Evolutionary conservation across 2,113 vertebrate species (phyloP), one percentile per base, ranked within the genome.

Genomic region (Pseudois nayaur): DNA sequence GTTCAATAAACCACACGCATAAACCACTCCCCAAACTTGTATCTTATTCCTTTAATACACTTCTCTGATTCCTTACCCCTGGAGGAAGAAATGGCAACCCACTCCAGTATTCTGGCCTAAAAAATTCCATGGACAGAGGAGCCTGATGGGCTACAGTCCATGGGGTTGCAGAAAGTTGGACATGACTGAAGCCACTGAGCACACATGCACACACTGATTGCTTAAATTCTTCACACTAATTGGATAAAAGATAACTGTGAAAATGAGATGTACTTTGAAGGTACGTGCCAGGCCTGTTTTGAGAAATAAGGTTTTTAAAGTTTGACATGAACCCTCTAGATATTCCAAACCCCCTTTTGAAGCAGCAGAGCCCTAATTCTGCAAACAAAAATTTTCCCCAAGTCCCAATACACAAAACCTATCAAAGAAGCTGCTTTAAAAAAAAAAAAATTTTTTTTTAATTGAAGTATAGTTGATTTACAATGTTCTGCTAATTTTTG

Each of bases 251-350:
- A 14, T 59, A 31, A 33, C 45, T 89, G 5, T 0, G 94, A 50
- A 97, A 96, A 50, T 67, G 95, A 82, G 96, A 97, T 89, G 12
- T 8, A 93, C 57, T 40, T 67, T n/a, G 25, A 5, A 57, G 21
- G 29, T 62, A 93, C 43, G 84, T 3, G 3, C 0, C 2, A 23
- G 86, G 83, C 19, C 45, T 40, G 4, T 8, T 94, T 94, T 74
- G 94, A 94, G 1, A 78, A 81, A 91, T 36, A 31, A 11, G 9
- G 13, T 84, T 85, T 48, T 52, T 74, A 82, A 83, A 50, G 23
- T 27, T 29, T 21, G 12, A 16, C 16, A 43, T 17, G 59, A 88
- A 50, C 33, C 1, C 48, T 64, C 29, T 93, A 19, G 54, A 55
- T 21, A 31, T 3, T 21, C 9, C 76, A 36, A 2, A 1, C 15